phyloP scores from a whole-genome alignment of 53 echinoderm and acorn worm species.

The Antedon mediterranea region DNA sequence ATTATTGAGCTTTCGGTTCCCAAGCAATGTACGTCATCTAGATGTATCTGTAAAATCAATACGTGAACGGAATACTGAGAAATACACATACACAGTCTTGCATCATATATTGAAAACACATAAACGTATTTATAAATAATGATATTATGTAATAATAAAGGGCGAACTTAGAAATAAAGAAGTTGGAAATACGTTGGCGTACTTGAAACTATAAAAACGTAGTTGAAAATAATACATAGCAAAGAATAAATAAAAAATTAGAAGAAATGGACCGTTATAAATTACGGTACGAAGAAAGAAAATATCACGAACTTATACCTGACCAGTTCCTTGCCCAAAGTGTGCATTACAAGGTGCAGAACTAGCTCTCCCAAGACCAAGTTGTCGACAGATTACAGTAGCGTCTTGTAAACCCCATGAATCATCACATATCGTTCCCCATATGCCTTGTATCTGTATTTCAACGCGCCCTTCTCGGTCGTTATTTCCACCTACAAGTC shows the following conservation, averaged over 20 bases:
- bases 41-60: background rate
- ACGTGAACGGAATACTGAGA: too few relatives aligned
- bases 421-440: background rate
- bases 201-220: too few relatives aligned
- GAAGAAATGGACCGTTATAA: too few relatives aligned
- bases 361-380: background rate
- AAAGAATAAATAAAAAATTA: too few relatives aligned
- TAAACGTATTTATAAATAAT: too few relatives aligned
- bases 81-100: too few relatives aligned
- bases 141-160: too few relatives aligned
- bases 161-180: too few relatives aligned
- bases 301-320: background rate
- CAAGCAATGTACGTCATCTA: background rate
- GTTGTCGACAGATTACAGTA: background rate
- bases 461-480: background rate
- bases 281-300: too few relatives aligned
- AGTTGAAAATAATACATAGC: too few relatives aligned
- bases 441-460: background rate
- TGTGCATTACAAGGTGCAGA: background rate
- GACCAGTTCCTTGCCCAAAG: background rate
- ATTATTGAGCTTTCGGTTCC: background rate
- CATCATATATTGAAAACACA: too few relatives aligned
- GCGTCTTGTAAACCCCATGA: background rate
- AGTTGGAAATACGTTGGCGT: too few relatives aligned
- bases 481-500: background rate